phyloP scores from a whole-genome alignment of 2,888 invertebrate genomes.

The Lumbricus terrestris region DNA sequence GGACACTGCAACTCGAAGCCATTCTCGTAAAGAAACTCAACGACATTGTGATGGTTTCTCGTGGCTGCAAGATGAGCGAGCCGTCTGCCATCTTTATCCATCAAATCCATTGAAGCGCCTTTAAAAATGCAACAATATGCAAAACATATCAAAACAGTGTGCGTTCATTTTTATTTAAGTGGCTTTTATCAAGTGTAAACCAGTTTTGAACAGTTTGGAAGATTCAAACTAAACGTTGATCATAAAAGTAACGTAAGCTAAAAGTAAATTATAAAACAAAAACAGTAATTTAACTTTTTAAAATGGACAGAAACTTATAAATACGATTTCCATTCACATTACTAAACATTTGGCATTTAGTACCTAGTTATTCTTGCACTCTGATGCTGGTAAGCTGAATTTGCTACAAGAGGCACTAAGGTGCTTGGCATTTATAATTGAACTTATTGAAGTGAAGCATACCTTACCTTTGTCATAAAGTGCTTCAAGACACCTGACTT shows the following conservation, averaged over 20 bases:
- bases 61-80: not conserved
- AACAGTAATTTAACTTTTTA: not conserved
- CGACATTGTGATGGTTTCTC: not conserved
- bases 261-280: not conserved
- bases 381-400: not conserved
- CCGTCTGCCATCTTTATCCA: slow-evolving; percentile 12
- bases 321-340: not conserved
- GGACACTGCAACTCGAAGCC: not conserved
- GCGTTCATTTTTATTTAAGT: not conserved
- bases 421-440: not conserved
- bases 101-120: slow-evolving; percentile 12
- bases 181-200: not conserved
- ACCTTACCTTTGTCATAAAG: not conserved
- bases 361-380: not conserved
- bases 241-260: not conserved
- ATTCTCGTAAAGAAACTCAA: slow-evolving; percentile 5
- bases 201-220: not conserved
- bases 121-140: not conserved
- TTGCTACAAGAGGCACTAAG: not conserved
- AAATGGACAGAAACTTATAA: not conserved
- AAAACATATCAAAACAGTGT: not conserved
- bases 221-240: not conserved
- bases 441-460: not conserved
- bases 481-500: not conserved
- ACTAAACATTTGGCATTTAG: not conserved